These are phyloP conservation scores for Rhyacophila brunnea DNA, from an alignment of 1,140 invertebrate species.

Conservation along the genomic window DNA sequence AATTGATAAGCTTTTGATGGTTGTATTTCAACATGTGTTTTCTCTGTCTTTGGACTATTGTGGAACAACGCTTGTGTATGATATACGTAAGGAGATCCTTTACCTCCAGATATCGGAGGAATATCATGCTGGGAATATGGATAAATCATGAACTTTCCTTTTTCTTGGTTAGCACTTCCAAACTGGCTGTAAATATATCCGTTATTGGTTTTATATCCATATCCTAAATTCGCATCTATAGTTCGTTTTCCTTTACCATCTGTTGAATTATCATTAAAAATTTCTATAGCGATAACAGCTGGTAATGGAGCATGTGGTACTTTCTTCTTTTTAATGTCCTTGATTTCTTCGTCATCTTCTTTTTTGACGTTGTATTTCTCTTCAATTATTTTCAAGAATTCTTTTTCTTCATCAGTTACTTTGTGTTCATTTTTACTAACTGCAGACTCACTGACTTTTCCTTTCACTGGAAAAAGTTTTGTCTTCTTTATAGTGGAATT, in stretches of 20 bases:
- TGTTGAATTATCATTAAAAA: constrained; percentile 54
- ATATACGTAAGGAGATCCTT: not conserved
- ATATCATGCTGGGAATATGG: constrained; percentile 61
- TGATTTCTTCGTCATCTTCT: constrained; percentile 30
- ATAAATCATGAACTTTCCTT: constrained; percentile 58
- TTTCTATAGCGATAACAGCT: constrained; percentile 59
- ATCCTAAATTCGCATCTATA: constrained; percentile 58
- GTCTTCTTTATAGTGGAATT: constrained; percentile 1
- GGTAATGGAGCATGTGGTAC: constrained; percentile 42
- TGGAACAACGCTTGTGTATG: constrained; percentile 14
- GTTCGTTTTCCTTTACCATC: constrained; percentile 57
- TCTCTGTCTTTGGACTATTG: constrained; percentile 28
- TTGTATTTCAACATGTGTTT: constrained; percentile 45
- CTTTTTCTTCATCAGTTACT: constrained; percentile 46
- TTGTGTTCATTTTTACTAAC: constrained; percentile 35
- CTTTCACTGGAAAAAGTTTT: constrained; percentile 44
- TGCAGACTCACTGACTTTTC: constrained; percentile 39
- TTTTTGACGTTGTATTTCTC: constrained; percentile 43
- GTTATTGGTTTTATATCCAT: constrained; percentile 52
- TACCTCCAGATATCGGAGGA: constrained; percentile 37
- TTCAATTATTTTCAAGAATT: constrained; percentile 52
- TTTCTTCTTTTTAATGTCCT: constrained; percentile 30
- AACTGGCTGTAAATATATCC: constrained; percentile 55
- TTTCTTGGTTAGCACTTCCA: constrained; percentile 46
- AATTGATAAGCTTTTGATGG: constrained; percentile 52